phyloP scores from a whole-genome alignment of 2,888 invertebrate genomes.

The Campoletis raptor region DNA sequence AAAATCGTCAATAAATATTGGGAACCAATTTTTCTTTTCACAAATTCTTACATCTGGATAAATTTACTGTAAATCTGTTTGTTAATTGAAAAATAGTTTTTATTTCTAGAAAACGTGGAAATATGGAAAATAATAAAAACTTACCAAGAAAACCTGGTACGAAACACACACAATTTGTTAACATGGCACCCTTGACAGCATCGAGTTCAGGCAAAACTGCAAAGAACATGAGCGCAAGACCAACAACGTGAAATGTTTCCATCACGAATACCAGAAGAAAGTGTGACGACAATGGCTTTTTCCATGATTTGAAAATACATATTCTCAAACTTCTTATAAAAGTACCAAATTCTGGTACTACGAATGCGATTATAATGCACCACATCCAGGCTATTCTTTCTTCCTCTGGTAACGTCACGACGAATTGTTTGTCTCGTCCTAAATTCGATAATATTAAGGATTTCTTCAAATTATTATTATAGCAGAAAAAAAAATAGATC shows the following conservation, averaged over 20 bases:
- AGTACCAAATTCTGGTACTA: slow-evolving; percentile 95
- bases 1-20: background rate
- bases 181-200: slow-evolving; percentile 97
- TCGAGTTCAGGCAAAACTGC: slow-evolving; percentile 96
- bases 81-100: background rate
- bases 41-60: background rate
- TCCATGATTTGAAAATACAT: slow-evolving; percentile 96
- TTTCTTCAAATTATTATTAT: background rate
- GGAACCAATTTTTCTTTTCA: background rate
- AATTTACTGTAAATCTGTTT: background rate
- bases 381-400: slow-evolving; percentile 97
- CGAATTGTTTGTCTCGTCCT: slow-evolving; percentile 95
- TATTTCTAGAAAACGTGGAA: too few relatives aligned
- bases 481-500: too few relatives aligned
- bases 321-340: slow-evolving; percentile 94
- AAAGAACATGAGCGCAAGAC: slow-evolving; percentile 94
- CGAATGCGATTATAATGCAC: slow-evolving; percentile 94
- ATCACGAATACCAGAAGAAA: slow-evolving; percentile 91
- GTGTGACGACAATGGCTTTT: slow-evolving; percentile 89
- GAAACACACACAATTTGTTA: slow-evolving; percentile 97
- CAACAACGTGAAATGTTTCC: slow-evolving; percentile 95
- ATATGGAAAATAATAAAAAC: slow-evolving; percentile 48
- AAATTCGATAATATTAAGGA: slow-evolving; percentile 76
- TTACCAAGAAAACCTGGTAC: slow-evolving; percentile 91
- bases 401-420: slow-evolving; percentile 92